Conservation (phyloP, 2,113 vertebrate species). For the Dendropsophus ebraccatus region DNA sequence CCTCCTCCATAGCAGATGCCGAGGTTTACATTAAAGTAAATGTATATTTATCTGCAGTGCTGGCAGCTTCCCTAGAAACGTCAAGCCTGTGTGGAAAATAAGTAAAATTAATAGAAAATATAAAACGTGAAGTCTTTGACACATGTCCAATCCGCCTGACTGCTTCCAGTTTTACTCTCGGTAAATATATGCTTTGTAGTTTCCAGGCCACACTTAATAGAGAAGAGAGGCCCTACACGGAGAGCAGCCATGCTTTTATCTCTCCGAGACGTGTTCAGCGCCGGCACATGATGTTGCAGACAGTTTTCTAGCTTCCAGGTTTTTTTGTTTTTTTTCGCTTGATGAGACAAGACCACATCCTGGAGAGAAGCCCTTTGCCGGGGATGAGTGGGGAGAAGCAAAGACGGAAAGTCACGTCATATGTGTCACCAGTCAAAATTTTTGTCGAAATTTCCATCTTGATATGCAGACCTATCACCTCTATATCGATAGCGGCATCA, state of each 20-base stretch:
- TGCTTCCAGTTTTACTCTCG: background rate
- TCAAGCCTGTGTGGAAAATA: background rate
- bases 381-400: background rate
- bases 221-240: background rate
- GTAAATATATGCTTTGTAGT: constrained; percentile 26
- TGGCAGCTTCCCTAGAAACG: background rate
- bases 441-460: background rate
- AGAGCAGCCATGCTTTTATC: constrained; percentile 24
- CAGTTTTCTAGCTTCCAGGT: background rate
- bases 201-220: background rate
- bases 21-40: background rate
- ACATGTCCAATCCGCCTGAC: background rate
- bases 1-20: background rate
- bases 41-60: background rate
- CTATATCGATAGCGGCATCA: constrained; percentile 6
- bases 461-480: constrained; percentile 13
- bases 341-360: background rate
- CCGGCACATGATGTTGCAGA: background rate
- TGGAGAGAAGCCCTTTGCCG: background rate
- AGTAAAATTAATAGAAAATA: background rate
- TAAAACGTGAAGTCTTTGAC: too few relatives aligned
- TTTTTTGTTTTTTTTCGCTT: background rate
- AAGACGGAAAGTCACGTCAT: too few relatives aligned
- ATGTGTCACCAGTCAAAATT: too few relatives aligned
- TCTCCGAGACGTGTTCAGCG: background rate